Conservation (phyloP, 2,113 vertebrate genomes). For the Harpagus bidentatus region DNA sequence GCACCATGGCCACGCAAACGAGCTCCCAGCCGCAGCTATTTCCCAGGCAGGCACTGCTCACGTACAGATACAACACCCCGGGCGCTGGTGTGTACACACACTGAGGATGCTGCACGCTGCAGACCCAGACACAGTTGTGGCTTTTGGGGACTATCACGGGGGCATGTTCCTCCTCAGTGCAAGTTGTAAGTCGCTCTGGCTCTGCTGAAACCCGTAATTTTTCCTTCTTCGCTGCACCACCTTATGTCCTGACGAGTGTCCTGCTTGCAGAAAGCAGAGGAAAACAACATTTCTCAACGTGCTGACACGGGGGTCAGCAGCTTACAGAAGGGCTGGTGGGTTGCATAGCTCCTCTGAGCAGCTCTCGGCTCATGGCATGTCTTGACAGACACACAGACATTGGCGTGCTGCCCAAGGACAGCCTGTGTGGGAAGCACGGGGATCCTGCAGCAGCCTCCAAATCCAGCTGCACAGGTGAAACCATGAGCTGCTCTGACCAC, state of each 20-base stretch:
- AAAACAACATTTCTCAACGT: not conserved
- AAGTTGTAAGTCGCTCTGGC: fast-evolving
- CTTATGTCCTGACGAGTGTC: not conserved
- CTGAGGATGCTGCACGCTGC: not conserved
- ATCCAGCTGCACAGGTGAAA: not conserved
- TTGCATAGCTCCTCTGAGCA: not conserved
- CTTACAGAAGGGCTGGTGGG: not conserved
- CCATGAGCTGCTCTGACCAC: not conserved
- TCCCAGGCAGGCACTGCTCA: not conserved
- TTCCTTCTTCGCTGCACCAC: not conserved
- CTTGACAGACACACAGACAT: not conserved
- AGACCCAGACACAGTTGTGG: not conserved
- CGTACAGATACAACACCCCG: fast-evolving
- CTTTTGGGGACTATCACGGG: no score
- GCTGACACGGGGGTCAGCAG: not conserved
- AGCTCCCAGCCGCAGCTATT: fast-evolving
- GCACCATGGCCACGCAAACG: fast-evolving
- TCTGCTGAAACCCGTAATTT: not conserved
- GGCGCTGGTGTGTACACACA: not conserved
- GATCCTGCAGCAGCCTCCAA: not conserved
- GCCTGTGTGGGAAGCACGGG: not conserved
- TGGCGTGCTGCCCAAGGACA: not conserved
- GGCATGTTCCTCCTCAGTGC: not conserved
- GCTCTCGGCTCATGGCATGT: not conserved
- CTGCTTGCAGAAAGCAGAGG: not conserved